Percentiles rank a stretch among this genome's conserved stretches.
Conservation (phyloP, 1,140 invertebrate species). For the Diorhabda elongata region DNA sequence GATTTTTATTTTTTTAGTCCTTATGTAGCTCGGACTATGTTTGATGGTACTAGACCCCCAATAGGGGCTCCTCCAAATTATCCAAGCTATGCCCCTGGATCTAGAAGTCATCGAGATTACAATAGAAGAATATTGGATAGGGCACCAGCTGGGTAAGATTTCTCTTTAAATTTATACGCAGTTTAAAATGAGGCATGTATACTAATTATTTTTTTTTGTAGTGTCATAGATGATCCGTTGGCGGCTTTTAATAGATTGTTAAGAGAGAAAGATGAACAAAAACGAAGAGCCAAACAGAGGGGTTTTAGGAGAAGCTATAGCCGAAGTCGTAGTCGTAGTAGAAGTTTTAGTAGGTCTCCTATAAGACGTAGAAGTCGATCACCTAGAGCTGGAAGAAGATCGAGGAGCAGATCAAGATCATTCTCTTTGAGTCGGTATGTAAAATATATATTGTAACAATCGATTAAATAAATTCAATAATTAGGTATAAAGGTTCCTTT, state of each 20-base stretch:
- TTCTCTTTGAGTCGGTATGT: slow-evolving; percentile 53
- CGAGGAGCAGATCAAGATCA: slow-evolving; percentile 44
- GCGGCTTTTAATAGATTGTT: slow-evolving; percentile 82
- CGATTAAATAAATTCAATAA: too few species aligned
- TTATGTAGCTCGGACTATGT: slow-evolving; percentile 37
- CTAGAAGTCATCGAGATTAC: slow-evolving; percentile 47
- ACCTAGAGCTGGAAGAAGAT: slow-evolving; percentile 44
- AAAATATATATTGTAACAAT: neutral
- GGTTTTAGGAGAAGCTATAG: slow-evolving; percentile 47
- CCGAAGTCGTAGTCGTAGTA: slow-evolving; percentile 52
- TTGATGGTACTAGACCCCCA: slow-evolving; percentile 38
- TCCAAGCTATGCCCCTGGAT: slow-evolving; percentile 29
- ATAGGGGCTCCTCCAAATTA: slow-evolving; percentile 33
- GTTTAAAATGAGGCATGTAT: neutral
- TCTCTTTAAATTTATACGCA: neutral
- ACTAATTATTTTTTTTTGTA: slow-evolving; percentile 38
- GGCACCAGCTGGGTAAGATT: slow-evolving; percentile 42
- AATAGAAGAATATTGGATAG: slow-evolving; percentile 41
- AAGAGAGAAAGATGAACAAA: slow-evolving; percentile 74
- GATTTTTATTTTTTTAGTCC: slow-evolving; percentile 25
- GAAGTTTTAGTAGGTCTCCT: slow-evolving; percentile 45
- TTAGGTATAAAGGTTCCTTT: too few species aligned
- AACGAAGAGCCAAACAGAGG: slow-evolving; percentile 60
- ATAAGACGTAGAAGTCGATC: slow-evolving; percentile 39
- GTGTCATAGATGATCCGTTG: slow-evolving; percentile 74